Conservation (phyloP, 1,140 invertebrate species). For the Rhyacophila brunnea region DNA sequence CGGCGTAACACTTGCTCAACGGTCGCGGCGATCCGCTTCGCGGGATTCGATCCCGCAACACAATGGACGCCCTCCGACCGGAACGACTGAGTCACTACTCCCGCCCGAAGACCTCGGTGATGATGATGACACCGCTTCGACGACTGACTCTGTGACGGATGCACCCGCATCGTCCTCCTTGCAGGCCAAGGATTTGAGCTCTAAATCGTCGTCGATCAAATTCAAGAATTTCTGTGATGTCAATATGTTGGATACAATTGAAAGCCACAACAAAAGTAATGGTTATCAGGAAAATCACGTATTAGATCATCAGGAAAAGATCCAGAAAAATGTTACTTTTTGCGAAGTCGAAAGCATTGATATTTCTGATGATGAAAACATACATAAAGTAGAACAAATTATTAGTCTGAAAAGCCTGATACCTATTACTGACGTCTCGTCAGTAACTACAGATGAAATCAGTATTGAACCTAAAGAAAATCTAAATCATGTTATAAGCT, state of each 20-base stretch:
- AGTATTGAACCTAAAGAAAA: no score
- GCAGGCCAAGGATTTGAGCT: not conserved
- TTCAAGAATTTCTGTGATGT: constrained; percentile 31
- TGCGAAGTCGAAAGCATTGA: no score
- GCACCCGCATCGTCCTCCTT: not conserved
- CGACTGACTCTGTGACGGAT: not conserved
- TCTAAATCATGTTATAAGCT: no score
- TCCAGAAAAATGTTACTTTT: no score
- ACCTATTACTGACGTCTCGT: no score
- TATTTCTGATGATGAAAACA: no score
- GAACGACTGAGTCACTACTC: not conserved
- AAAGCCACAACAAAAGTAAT: not conserved
- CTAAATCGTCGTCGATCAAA: constrained; percentile 22
- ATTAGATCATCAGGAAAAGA: no score
- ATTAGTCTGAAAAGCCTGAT: no score
- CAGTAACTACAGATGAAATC: no score
- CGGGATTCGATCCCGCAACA: not conserved
- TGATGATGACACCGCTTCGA: not conserved
- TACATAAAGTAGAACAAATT: no score
- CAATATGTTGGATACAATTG: constrained; percentile 28
- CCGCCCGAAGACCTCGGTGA: not conserved
- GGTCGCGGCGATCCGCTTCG: not conserved
- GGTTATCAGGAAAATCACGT: no score
- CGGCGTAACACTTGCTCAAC: not conserved
- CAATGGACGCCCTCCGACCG: not conserved